These are phyloP conservation scores for Sussaba pulchella DNA, from an alignment of 2,888 invertebrate species.

Conservation along the genomic window DNA sequence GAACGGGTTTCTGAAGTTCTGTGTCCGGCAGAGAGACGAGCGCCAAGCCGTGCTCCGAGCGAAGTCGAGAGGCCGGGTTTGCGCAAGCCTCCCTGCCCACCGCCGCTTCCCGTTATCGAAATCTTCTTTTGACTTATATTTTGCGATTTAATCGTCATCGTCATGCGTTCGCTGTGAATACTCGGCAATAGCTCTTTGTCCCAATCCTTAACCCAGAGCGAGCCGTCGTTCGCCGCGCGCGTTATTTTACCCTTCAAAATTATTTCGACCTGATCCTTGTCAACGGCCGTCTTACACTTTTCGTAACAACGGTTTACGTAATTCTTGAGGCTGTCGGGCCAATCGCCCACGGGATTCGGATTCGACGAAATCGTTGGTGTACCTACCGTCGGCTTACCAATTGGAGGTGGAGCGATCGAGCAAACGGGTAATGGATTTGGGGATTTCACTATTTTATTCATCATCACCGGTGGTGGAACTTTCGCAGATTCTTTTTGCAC, in stretches of 20 bases:
- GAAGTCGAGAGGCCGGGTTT: conserved; percentile 86
- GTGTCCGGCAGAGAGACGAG: conserved; percentile 84
- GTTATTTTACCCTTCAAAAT: conserved; percentile 97
- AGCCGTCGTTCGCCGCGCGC: conserved; percentile 94
- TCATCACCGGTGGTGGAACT: conserved; percentile 84
- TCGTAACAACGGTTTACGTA: conserved; percentile 97
- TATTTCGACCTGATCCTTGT: conserved; percentile 97
- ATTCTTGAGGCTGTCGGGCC: conserved; percentile 92
- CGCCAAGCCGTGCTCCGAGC: conserved; percentile 87
- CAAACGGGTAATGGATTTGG: conserved; percentile 60
- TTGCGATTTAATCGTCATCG: conserved; percentile 88
- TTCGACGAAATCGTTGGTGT: conserved; percentile 70
- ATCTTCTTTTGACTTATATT: conserved; percentile 81
- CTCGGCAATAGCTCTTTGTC: conserved; percentile 96
- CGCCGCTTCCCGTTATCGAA: conserved; percentile 70
- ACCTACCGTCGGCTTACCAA: conserved; percentile 74
- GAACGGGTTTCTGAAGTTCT: conserved; percentile 74
- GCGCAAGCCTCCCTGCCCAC: conserved; percentile 78
- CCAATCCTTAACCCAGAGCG: conserved; percentile 97
- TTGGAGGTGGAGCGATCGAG: conserved; percentile 70
- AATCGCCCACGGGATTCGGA: conserved; percentile 88
- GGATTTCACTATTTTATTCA: conserved; percentile 71
- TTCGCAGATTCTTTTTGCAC: conserved; percentile 83
- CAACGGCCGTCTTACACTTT: conserved; percentile 94
- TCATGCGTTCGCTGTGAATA: conserved; percentile 92